Base-by-base conservation (phyloP, 2,113 vertebrate genomes). In the Centrocercus urophasianus region DNA sequence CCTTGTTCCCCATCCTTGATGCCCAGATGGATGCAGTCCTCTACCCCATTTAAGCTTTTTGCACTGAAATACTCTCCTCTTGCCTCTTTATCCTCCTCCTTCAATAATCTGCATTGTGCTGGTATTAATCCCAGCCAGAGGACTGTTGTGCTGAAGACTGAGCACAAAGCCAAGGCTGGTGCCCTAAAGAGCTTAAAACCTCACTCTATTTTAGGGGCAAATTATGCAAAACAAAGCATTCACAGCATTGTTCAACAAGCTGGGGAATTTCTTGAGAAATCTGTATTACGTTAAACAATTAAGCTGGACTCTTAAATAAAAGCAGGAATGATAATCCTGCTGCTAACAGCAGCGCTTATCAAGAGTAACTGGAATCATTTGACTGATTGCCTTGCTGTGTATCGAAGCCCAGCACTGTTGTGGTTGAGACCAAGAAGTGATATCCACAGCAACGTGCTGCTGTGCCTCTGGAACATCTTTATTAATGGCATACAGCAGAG, bases 391-490 rank as follows among this genome's bases (percentile, higher is more conserved):
- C 76, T 88, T 16, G 83, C 1, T 2, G 56, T 0, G 2, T 8
- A 71, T 18, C 69, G 81, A 78, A 66, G 4, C 92, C 83, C 90
- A 90, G 96, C 92, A 40, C 83, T 47, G 93, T 90, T 22, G 80
- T 10, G 73, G 32, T 40, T 66, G 65, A 65, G 80, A 82, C 73
- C 2, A 47, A 75, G 80, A 9, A 88, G 40, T 73, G 47, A 38
- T 17, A 77, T 11, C 90, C 76, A 18, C 76, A 65, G 90, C 83
- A 89, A 24, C 38, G 3, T 0, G 8, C 92, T 6, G 32, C 93
- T 32, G 67, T 64, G 30, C 77, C 88, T 92, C 79, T 5, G 52
- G 83, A 75, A 65, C 92, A 42, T 87, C 94, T 93, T 96, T 93
- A 96, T 90, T 93, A 95, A 95, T 56, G 88, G 75, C 15, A 43